Base-by-base conservation (phyloP, 2,113 vertebrate genomes). In the Garra rufa region DNA sequence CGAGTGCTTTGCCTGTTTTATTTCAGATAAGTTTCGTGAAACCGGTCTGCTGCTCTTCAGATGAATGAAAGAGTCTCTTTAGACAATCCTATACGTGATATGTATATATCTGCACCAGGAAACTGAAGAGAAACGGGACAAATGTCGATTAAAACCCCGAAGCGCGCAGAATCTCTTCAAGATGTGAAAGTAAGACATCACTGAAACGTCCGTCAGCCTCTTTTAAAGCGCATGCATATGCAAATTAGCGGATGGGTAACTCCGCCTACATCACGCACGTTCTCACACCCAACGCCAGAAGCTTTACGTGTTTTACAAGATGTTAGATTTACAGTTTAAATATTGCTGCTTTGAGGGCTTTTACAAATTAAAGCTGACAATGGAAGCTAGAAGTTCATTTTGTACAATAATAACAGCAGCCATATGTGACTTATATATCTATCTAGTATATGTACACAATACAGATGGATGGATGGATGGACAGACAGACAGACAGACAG, bases 161-260 rank as follows among this genome's bases (percentile, higher is more conserved):
- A 41, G 34, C 30, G 19, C 34, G 3, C 6, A 78, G 38, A 6
- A 26, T 61, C n/a, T 44, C 9, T 1, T 26, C 1, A 63, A 28
- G 38, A 26, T 19, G 55, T 44, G 55, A 78, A 59, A 17, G 21
- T 13, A 1, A 14, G 6, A 26, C 76, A 28, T 43, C 38, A 6
- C 14, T 9, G 28, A 30, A 9, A 9, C 9, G 24, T 34, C 2
- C 3, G 6, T 21, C 55, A 1, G 41, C 8, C n/a, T 9, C 41
- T 30, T 80, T 80, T 80, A 80, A 65, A 65, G 10, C 9, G 43
- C 5, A 6, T 30, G 77, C 19, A 14, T 7, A 80, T 67, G 41
- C 77, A 80, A 80, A 80, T 67, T 0, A 80, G 76, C 8, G 11
- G 17, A 6, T 6, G 0, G 50, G 17, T 28, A n/a, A 14, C 59